Base-by-base conservation (phyloP, 1,140 invertebrate species). In the Homalodisca vitripennis region DNA sequence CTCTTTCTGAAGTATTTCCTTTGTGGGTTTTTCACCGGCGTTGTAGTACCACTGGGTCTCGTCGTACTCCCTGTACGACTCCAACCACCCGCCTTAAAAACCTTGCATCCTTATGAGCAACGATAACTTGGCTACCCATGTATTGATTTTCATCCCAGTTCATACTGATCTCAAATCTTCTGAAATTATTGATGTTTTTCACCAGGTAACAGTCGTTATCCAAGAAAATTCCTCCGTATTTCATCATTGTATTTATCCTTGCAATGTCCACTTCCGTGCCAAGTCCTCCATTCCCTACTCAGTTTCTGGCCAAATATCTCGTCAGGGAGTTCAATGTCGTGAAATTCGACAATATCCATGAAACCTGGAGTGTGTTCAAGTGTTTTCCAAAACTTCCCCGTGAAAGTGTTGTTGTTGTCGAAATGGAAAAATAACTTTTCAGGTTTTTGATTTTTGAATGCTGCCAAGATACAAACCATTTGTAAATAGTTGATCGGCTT, bases 161-260 rank as follows among this genome's bases (percentile, higher is more conserved):
- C 12, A 83, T 26, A 1, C 75, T 68, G 73, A 80, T 78, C 74
- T 81, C 80, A 70, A 78, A 82, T 53, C 72, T 72, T 31, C 73
- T 26, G 29, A 74, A 75, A 14, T 60, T 34, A 32, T 74, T 62
- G 20, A 75, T 29, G 62, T 53, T 72, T 41, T 70, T 66, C 12
- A 75, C 70, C 13, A 74, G 24, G 48, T 69, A 74, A 1, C 67
- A 67, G 48, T 75, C 74, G 47, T 72, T 75, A 48, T 75, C 74
- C 12, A 75, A 62, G 69, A 73, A 75, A n/a, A 75, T 75, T 1
- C 74, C 74, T 0, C 74, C 74, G 67, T 74, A 69, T 55, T 73
- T 46, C 67, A 73, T 69, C 22, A 75, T 66, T 1, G 74, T 67
- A 1, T 60, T 26, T 14, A 75, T 69, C 14, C 74, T 47, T 29